These are phyloP conservation scores for Siphamia tubifer DNA, from an alignment of 2,113 vertebrate genomes.

Conservation along the genomic window DNA sequence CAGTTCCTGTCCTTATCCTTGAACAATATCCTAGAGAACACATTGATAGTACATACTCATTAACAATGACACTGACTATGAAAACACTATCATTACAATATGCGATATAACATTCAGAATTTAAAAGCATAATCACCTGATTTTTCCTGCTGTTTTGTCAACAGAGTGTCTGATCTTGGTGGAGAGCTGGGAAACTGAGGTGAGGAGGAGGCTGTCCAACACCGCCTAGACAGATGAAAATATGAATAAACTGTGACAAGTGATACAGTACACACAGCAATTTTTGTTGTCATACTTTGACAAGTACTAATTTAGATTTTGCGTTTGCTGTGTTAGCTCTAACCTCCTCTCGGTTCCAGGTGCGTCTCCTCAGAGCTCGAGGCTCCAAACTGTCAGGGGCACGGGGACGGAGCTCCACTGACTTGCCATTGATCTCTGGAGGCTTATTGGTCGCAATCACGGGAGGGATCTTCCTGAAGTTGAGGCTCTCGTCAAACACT, in stretches of 20 bases:
- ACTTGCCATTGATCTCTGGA: conserved; percentile 88
- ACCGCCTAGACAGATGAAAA: conserved; percentile 82
- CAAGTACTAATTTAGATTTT: neutral
- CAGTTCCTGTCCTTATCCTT: conserved; percentile 98
- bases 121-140: conserved; percentile 81
- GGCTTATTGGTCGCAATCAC: conserved; percentile 85
- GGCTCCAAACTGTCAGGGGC: conserved; percentile 87
- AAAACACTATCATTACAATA: neutral
- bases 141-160: conserved; percentile 96
- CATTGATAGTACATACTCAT: neutral
- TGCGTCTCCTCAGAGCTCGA: conserved; percentile 91
- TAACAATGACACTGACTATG: neutral
- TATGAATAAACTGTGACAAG: neutral
- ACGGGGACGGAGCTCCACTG: conserved; percentile 84
- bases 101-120: too few relatives aligned
- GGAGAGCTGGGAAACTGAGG: conserved; percentile 95
- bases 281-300: neutral
- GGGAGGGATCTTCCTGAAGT: conserved; percentile 97
- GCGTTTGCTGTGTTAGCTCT: conserved; percentile 30
- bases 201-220: conserved; percentile 92
- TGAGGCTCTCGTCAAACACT: conserved; percentile 98
- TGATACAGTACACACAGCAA: neutral
- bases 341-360: conserved; percentile 98
- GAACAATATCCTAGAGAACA: conserved; percentile 90
- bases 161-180: conserved; percentile 93